A percentile compares a stretch with the other conserved stretches of the same genome.
These are phyloP conservation scores for Hymenochirus boettgeri DNA, from an alignment of 2,113 vertebrate genomes.

Conservation along the genomic window DNA sequence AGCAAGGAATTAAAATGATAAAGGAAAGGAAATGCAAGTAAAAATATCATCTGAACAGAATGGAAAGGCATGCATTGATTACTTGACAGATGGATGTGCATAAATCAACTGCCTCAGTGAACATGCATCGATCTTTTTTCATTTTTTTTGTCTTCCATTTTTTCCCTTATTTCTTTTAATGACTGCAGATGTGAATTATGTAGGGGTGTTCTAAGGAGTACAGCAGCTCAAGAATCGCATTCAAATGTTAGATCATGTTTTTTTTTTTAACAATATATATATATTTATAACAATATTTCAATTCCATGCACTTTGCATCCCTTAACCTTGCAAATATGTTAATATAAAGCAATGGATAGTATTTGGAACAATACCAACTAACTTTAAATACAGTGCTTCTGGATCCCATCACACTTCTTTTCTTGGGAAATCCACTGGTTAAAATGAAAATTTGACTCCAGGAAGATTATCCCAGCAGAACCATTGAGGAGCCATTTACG, in stretches of 20 bases:
- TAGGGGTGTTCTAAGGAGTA: not conserved
- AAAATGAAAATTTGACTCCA: no score
- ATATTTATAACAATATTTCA: no score
- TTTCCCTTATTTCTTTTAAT: not conserved
- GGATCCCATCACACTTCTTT: no score
- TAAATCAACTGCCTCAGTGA: not conserved
- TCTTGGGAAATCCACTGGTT: no score
- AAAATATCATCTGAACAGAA: slow-evolving; percentile 1
- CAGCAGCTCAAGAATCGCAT: not conserved
- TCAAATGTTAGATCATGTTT: not conserved
- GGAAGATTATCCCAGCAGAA: no score
- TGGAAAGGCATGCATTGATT: slow-evolving; percentile 1
- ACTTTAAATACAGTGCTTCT: no score
- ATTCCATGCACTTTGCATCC: no score
- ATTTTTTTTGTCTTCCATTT: not conserved
- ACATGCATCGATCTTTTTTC: not conserved
- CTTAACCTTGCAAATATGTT: no score
- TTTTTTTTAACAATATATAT: not conserved
- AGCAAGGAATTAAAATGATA: slow-evolving; percentile 1
- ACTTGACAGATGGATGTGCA: slow-evolving; percentile 3
- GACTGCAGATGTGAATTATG: not conserved
- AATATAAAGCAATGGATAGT: no score
- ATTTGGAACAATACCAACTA: no score
- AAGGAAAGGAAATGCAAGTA: slow-evolving; percentile 4
- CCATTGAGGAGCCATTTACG: no score